Base-by-base conservation (phyloP, 2,113 vertebrate species). In the Actenoides lindsayi region DNA sequence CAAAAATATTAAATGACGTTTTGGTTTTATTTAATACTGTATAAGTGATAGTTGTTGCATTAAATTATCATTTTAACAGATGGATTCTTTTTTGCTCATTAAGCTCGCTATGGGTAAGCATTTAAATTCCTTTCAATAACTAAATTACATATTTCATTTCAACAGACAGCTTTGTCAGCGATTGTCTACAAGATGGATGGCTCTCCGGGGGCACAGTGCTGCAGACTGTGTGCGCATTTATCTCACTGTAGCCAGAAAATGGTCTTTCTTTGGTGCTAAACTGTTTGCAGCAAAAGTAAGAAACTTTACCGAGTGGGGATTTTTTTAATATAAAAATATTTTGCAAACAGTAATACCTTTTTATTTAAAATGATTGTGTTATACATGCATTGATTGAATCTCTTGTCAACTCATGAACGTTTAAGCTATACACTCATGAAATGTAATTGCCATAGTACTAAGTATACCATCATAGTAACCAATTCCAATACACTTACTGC, bases 191-290 rank as follows among this genome's bases (percentile, higher is more conserved):
- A 98, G 99, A 82, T 99, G 99, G 99, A 98, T 98, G 96, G 99
- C 99, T 57, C 99, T 99, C 63, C 98, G 98, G 76, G 98, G 99
- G 71, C 99, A 99, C 83, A 98, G 97, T 50, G 97, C 98, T 62
- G 95, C 98, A 4, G 99, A 99, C 59, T 99, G 99, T 18, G 96
- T 99, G 76, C 98, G 99, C 93, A 99, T 99, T 94, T 99, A 99
- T 71, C 98, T 99, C 96, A 99, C 99, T 3, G 99, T 99, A 41
- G 99, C 99, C 89, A 98, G 99, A 94, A 99, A 99, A 96, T 99
- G 99, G 99, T 97, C 98, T 2, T 99, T 99, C 97, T 99, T 99
- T 90, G 99, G 99, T 37, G 99, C 99, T 73, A 99, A 99, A 90
- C 67, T 99, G 71, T 99, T 99, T 96, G 98, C 98, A 94, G 98